A percentile compares a stretch with the other conserved stretches of the same genome.
These are phyloP conservation scores for Caloenas nicobarica DNA, from an alignment of 2,113 vertebrate genomes.

Conservation along the genomic window DNA sequence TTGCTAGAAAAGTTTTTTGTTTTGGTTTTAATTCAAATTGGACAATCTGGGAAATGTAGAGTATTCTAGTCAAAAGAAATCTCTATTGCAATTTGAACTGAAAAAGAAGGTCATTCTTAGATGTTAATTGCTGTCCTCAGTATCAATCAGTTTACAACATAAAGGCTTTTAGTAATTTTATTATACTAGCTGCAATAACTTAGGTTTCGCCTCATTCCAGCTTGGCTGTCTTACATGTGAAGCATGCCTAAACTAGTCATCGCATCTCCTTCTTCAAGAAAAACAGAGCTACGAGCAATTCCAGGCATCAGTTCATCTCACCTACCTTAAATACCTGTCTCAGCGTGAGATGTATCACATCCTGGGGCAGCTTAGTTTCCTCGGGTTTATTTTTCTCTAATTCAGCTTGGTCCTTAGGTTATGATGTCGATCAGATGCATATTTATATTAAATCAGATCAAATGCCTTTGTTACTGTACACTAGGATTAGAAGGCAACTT, in stretches of 20 bases:
- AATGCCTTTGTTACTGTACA: not conserved
- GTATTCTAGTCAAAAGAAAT: not conserved
- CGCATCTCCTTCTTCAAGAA: not conserved
- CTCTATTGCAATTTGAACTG: not conserved
- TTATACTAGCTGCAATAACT: not conserved
- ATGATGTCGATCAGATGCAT: not conserved
- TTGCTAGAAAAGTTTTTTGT: not conserved
- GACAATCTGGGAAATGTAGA: not conserved
- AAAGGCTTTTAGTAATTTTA: not conserved
- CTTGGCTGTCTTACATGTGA: not conserved
- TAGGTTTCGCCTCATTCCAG: not conserved
- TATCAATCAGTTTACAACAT: not conserved
- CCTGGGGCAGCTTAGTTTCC: not conserved
- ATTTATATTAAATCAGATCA: not conserved
- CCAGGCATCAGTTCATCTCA: not conserved
- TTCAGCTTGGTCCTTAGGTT: not conserved
- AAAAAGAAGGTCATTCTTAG: not conserved
- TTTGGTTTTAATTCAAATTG: not conserved
- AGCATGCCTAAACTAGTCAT: not conserved
- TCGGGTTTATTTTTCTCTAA: not conserved
- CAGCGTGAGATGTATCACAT: not conserved
- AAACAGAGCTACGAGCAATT: not conserved
- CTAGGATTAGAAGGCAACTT: not conserved
- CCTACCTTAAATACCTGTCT: not conserved
- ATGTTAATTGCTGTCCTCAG: not conserved